A percentile compares a stretch with the other conserved stretches of the same genome.
Evolutionary conservation across 2,888 invertebrate genomes (phyloP).

Genomic region (Nemurella pictetii): DNA sequence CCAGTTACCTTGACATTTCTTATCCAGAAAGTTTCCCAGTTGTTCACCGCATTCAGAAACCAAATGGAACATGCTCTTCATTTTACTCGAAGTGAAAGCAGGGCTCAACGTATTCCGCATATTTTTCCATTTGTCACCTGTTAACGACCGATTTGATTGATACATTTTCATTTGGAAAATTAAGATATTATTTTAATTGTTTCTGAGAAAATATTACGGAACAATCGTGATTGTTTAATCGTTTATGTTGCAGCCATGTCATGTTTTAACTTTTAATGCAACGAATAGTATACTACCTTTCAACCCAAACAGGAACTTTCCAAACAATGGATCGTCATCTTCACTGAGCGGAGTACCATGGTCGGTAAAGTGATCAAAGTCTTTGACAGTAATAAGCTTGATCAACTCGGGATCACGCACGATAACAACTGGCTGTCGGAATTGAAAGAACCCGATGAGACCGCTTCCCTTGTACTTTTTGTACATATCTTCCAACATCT

Average conservation of each 20-base stretch:
- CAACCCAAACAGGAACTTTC: conserved; percentile 17
- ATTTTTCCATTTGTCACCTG: conserved; percentile 37
- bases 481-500: background rate
- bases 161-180: too few species aligned
- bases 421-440: conserved; percentile 9
- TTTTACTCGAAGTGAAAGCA: conserved; percentile 39
- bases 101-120: conserved; percentile 37
- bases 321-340: conserved; percentile 22
- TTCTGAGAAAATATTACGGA: too few species aligned
- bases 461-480: conserved; percentile 1
- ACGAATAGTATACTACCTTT: too few species aligned
- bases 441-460: background rate
- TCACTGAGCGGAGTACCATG: conserved; percentile 13
- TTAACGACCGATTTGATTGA: too few species aligned
- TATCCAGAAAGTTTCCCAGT: conserved; percentile 28
- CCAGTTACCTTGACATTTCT: background rate
- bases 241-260: too few species aligned
- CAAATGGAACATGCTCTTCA: conserved; percentile 36
- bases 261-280: too few species aligned
- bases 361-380: conserved; percentile 33
- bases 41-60: conserved; percentile 33
- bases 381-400: conserved; percentile 30
- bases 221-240: too few species aligned
- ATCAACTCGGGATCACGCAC: conserved; percentile 30
- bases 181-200: too few species aligned